phyloP scores from a whole-genome alignment of 1,140 invertebrate genomes.

The Bemisia tabaci region DNA sequence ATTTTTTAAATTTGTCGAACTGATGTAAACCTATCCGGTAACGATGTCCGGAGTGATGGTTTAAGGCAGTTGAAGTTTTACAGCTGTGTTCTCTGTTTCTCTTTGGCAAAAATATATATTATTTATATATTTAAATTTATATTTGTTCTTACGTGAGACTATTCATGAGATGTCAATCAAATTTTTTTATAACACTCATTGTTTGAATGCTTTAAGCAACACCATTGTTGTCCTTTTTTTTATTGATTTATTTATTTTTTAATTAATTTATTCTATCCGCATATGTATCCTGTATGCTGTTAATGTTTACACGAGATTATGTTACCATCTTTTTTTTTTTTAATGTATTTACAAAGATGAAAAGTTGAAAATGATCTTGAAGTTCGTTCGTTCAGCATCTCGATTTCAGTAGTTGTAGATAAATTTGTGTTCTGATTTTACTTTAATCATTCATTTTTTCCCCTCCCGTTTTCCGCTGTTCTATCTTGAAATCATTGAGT shows the following conservation, averaged over 20 bases:
- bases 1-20: no score
- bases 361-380: neutral
- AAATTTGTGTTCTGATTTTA: neutral
- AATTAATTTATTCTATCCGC: neutral
- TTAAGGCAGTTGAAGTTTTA: no score
- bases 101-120: no score
- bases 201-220: neutral
- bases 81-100: no score
- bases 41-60: no score
- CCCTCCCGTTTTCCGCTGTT: no score
- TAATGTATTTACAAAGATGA: neutral
- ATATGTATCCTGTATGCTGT: neutral
- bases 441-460: neutral
- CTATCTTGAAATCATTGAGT: no score
- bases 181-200: neutral
- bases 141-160: neutral
- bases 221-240: neutral
- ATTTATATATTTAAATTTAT: no score
- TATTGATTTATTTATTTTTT: slow-evolving; percentile 1
- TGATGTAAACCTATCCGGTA: no score
- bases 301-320: neutral
- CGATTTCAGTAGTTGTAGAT: neutral
- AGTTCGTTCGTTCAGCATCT: neutral
- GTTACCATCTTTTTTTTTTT: neutral
- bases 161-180: neutral